Evolutionary conservation across 2,888 invertebrate genomes (phyloP).

Genomic region (Ptychoptera contaminata): DNA sequence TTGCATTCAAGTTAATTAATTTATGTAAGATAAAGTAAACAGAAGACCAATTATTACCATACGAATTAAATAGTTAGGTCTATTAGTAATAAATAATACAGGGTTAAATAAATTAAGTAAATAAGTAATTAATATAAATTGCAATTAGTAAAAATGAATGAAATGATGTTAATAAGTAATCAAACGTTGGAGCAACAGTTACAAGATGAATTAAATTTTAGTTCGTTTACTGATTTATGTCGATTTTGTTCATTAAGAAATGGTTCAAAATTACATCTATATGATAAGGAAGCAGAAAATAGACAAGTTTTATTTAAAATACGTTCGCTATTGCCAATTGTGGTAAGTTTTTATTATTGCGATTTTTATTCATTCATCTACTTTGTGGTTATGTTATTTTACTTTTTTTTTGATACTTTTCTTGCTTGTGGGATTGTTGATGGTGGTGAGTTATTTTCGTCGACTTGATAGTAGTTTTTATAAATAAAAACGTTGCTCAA

Average conservation of each 20-base stretch:
- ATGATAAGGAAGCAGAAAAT: constrained; percentile 56
- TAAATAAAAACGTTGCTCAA: background rate
- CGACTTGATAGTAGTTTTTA: background rate
- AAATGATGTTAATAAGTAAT: background rate
- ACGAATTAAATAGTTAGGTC: too few species aligned
- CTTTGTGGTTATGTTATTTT: constrained; percentile 1
- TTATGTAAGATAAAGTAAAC: too few species aligned
- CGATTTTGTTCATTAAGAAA: constrained; percentile 53
- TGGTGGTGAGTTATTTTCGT: too few species aligned
- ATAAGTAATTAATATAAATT: too few species aligned
- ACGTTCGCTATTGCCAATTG: constrained; percentile 49
- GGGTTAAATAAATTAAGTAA: too few species aligned
- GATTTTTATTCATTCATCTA: constrained; percentile 5
- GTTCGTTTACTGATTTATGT: constrained; percentile 51
- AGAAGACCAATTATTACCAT: too few species aligned
- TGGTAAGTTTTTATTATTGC: constrained; percentile 35
- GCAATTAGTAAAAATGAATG: too few species aligned
- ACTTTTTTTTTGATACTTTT: constrained; percentile 12
- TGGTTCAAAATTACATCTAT: constrained; percentile 51
- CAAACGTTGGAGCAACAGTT: constrained; percentile 18
- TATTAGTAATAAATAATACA: too few species aligned
- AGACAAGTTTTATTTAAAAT: constrained; percentile 53
- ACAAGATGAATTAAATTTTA: constrained; percentile 44
- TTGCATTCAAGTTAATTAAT: too few species aligned
- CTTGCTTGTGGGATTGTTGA: too few species aligned